Evolutionary conservation across 2,797 vertebrate species (phyloP), one percentile per base, ranked within the genome.

Genomic region (Valencia hispanica): DNA sequence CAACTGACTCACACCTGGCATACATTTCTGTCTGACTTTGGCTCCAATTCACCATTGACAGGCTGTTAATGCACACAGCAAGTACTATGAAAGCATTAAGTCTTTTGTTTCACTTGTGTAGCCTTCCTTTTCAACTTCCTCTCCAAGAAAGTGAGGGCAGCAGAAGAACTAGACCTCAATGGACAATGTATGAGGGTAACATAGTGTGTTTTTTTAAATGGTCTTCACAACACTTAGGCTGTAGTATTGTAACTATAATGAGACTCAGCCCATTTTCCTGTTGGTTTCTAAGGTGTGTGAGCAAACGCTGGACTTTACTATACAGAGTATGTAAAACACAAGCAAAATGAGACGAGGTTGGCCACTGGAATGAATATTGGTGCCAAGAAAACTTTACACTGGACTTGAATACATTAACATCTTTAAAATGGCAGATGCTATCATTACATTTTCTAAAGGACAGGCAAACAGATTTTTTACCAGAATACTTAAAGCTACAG

Each of bases 31-130:
- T n/a, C n/a, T n/a, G 10, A 50, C 43, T 71, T 61, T 73, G 45
- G 50, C 55, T 45, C 30, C 55, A 25, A n/a, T n/a, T 74, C 27
- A 15, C 0, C 4, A 11, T 47, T 79, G 30, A 47, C 34, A 53
- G 32, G n/a, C 63, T 36, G 48, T 25, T 78, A 17, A 32, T 63
- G 45, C n/a, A 51, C n/a, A n/a, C 32, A 12, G 27, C 39, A 25
- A 5, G 55, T 65, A 5, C 6, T 2, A 8, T 55, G 51, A n/a
- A n/a, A 75, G 69, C 36, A 59, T 72, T 69, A 15, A 57, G 59
- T 57, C 43, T 78, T 72, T 81, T 79, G 68, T 73, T 59, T 81
- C 32, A 72, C 18, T 8, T 14, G 65, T 41, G 30, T n/a, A 34
- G 6, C 53, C 20, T 74, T 79, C 27, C 25, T 74, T 70, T 25